These are phyloP conservation scores for Hemibagrus wyckioides DNA, from an alignment of 2,113 vertebrate genomes.

Conservation along the genomic window DNA sequence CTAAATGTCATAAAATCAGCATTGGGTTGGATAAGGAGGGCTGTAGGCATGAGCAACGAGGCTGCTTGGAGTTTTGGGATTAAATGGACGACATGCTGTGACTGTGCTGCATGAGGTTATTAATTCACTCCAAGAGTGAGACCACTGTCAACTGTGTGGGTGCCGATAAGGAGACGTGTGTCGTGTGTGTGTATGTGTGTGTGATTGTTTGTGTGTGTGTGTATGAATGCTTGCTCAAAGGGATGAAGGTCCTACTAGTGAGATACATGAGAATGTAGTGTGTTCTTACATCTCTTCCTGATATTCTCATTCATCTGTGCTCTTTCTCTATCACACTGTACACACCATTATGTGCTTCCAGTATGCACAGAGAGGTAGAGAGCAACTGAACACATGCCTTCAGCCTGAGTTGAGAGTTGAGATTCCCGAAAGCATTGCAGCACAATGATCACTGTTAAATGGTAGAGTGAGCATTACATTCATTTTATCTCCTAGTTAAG, in stretches of 20 bases:
- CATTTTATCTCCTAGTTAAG: not conserved
- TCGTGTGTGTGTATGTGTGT: slow-evolving; percentile 43
- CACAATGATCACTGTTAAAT: not conserved
- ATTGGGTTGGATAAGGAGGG: slow-evolving; percentile 38
- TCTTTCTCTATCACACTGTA: not conserved
- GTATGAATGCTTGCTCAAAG: slow-evolving; percentile 18
- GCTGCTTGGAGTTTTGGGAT: slow-evolving; percentile 62
- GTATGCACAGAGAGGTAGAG: not conserved
- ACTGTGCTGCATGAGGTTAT: slow-evolving; percentile 62
- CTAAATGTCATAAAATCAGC: slow-evolving; percentile 19
- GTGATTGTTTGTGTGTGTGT: slow-evolving; percentile 37
- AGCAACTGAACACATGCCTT: not conserved
- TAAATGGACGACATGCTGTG: slow-evolving; percentile 65
- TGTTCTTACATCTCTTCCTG: slow-evolving; percentile 39
- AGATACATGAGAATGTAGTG: slow-evolving; percentile 9
- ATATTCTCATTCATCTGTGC: slow-evolving; percentile 2
- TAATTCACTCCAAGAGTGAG: slow-evolving; percentile 66
- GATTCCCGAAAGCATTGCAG: not conserved
- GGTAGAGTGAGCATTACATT: not conserved
- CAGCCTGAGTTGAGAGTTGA: not conserved
- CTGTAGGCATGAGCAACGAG: slow-evolving; percentile 28
- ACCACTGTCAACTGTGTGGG: slow-evolving; percentile 64
- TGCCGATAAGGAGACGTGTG: slow-evolving; percentile 59
- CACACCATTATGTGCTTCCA: not conserved
- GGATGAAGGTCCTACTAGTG: slow-evolving; percentile 31